Evolutionary conservation across 1,140 invertebrate genomes (phyloP), one percentile per base, ranked within the genome.

Genomic region (Homarus americanus): DNA sequence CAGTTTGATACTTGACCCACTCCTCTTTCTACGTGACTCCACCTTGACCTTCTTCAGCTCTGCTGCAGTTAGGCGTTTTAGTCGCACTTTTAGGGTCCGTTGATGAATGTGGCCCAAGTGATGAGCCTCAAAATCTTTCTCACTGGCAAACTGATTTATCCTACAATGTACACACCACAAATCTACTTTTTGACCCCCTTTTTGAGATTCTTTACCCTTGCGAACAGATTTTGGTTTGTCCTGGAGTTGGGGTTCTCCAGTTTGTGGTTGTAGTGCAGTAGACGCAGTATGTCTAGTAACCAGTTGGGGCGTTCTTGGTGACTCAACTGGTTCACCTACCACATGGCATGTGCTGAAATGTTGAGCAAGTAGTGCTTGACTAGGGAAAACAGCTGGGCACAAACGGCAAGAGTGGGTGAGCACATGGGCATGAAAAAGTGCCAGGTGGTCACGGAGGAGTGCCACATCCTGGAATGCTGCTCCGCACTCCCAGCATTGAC

Each of bases 361-460:
- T 7, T 91, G 53, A 32, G 53, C 40, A 76, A 91, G 82, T 12
- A 44, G 49, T 38, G 49, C 73, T 49, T 85, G 76, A 63, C 83
- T 91, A 49, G 82, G 66, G 41, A 79, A 91, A 15, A 79, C 58
- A 72, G 58, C 82, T 41, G 83, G 72, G 40, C 89, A 91, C 53
- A 85, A 63, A 53, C 40, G 82, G 76, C 89, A 91, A 40, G 49
- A 34, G 58, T 85, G 58, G 28, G 63, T 24, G 10, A 41, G 82
- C 34, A 73, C 80, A 32, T 86, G 36, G 34, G 82, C 49, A 69
- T 91, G 89, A 66, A 85, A 91, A 36, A 85, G 75, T 85, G 83
- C 82, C 82, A 85, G 38, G 83, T 91, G 89, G 75, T 91, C 82
- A 76, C 89, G 82, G 17, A 91, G 89, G 28, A 84, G 82, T 72